These are phyloP conservation scores for Autographa gamma DNA, from an alignment of 2,888 invertebrate genomes.

Conservation along the genomic window DNA sequence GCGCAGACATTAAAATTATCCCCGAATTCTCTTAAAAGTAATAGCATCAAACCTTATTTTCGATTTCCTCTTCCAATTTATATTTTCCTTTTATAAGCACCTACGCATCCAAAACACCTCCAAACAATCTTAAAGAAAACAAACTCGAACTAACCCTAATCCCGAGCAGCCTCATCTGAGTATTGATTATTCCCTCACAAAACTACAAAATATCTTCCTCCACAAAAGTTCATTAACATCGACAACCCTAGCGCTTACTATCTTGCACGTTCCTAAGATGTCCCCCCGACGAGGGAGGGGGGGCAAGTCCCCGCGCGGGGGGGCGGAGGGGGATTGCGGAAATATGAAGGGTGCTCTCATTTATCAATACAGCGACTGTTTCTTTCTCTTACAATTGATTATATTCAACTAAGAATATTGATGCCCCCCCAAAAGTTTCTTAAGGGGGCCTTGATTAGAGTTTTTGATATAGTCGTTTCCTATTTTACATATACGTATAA, in stretches of 20 bases:
- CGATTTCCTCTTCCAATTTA: background rate
- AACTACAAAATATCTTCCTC: conserved; percentile 67
- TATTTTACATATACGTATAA: conserved; percentile 50
- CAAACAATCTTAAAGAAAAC: background rate
- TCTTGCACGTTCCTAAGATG: conserved; percentile 88
- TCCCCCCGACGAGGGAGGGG: conserved; percentile 65
- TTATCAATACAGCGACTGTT: conserved; percentile 89
- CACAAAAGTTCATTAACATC: conserved; percentile 85
- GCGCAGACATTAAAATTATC: too few species aligned
- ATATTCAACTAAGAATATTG: conserved; percentile 88
- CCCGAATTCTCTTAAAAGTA: too few species aligned
- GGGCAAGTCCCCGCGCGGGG: conserved; percentile 64
- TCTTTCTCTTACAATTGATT: conserved; percentile 89
- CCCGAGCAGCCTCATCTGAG: background rate
- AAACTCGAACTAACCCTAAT: background rate
- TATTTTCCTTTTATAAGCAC: background rate
- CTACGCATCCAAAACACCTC: background rate
- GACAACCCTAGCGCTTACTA: conserved; percentile 86
- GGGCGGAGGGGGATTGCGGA: conserved; percentile 77
- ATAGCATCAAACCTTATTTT: background rate
- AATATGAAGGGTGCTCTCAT: conserved; percentile 89
- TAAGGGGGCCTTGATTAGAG: conserved; percentile 80
- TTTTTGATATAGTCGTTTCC: conserved; percentile 76
- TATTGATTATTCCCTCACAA: conserved; percentile 47
- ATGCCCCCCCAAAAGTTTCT: conserved; percentile 79